phyloP scores from a whole-genome alignment of 2,888 invertebrate species.

The Agrochola litura region DNA sequence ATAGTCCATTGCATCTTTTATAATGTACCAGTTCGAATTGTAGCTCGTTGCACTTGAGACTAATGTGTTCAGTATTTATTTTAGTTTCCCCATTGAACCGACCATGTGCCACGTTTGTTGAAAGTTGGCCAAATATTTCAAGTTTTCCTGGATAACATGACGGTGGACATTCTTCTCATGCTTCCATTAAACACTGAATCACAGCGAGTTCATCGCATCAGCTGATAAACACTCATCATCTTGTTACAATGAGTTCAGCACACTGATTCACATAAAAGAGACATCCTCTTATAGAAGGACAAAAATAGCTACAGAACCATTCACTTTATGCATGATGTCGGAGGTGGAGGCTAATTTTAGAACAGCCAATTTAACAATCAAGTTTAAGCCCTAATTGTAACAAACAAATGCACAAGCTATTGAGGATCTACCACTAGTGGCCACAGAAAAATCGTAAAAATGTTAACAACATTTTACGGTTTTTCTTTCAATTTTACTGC shows the following conservation, averaged over 20 bases:
- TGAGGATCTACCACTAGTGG: constrained; percentile 27
- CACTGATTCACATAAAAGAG: constrained; percentile 68
- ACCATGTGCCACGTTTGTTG: constrained; percentile 52
- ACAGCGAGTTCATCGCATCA: constrained; percentile 26
- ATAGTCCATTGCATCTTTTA: constrained; percentile 7
- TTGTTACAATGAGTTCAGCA: constrained; percentile 50
- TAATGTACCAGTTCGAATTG: constrained; percentile 18
- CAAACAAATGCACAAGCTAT: constrained; percentile 22
- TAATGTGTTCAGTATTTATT: constrained; percentile 35
- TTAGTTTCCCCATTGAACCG: constrained; percentile 41
- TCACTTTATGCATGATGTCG: constrained; percentile 68
- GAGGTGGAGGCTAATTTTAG: constrained; percentile 77
- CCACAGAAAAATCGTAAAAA: constrained; percentile 46
- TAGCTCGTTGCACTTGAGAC: constrained; percentile 27
- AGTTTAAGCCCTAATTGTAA: constrained; percentile 56
- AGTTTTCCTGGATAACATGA: constrained; percentile 38
- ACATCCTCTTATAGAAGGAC: constrained; percentile 74
- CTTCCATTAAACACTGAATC: constrained; percentile 44
- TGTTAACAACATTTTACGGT: not conserved
- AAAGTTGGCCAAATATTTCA: constrained; percentile 52
- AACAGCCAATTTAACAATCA: constrained; percentile 51
- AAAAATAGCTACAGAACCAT: constrained; percentile 73
- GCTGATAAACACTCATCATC: constrained; percentile 31
- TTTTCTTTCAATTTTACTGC: constrained; percentile 39
- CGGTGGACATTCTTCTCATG: constrained; percentile 36